Conservation (phyloP, 2,888 invertebrate genomes). For the Agonopterix alstromeriana region DNA sequence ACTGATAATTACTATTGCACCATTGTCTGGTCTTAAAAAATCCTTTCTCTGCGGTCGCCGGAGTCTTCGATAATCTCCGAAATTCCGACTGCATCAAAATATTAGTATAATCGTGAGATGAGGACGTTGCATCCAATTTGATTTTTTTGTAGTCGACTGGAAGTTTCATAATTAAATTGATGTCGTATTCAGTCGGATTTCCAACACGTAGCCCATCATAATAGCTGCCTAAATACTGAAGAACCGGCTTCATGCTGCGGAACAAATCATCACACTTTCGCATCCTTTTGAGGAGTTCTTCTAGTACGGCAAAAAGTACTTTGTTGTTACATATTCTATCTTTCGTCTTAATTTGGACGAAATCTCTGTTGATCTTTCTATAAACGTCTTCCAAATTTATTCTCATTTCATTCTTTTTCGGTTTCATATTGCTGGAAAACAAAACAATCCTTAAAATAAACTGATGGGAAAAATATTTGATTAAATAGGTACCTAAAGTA, state of each 20-base stretch:
- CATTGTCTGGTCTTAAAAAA: conserved; percentile 38
- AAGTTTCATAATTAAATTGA: conserved; percentile 41
- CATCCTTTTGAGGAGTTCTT: conserved; percentile 35
- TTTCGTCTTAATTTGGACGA: conserved; percentile 34
- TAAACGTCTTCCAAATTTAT: conserved; percentile 29
- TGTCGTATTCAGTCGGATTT: conserved; percentile 47
- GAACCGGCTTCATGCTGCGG: conserved; percentile 37
- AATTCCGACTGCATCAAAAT: conserved; percentile 49
- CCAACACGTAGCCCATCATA: conserved; percentile 49
- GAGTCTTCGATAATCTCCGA: conserved; percentile 35
- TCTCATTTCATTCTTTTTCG: no score
- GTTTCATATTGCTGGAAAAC: no score
- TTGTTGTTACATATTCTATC: conserved; percentile 36
- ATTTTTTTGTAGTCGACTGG: conserved; percentile 42
- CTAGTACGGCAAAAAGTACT: conserved; percentile 34
- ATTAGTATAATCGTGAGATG: conserved; percentile 30
- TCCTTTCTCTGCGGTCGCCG: conserved; percentile 30
- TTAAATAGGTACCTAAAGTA: no score
- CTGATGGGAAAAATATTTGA: no score
- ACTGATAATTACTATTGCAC: conserved; percentile 34
- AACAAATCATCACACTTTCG: conserved; percentile 32
- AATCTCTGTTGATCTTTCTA: conserved; percentile 31
- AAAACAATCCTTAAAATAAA: no score
- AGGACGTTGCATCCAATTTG: conserved; percentile 23
- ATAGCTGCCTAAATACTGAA: conserved; percentile 50